These are phyloP conservation scores for Cephus runcator DNA, from an alignment of 2,888 invertebrate species.

Conservation along the genomic window DNA sequence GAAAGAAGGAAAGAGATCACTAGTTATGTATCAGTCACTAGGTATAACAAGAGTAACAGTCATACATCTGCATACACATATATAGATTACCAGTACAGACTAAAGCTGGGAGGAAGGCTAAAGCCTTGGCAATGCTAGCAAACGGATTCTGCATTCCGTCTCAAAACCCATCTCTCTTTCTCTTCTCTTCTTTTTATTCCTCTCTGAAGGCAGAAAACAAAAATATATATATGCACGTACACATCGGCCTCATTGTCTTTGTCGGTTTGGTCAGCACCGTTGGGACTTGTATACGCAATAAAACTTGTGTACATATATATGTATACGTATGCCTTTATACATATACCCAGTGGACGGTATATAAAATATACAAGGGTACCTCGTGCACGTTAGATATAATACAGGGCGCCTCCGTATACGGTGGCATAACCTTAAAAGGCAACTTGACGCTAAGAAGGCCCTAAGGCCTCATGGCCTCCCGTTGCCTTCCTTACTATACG, in stretches of 20 bases:
- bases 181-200: neutral
- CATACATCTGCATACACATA: too few species aligned
- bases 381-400: constrained; percentile 16
- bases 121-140: constrained; percentile 37
- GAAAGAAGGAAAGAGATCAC: too few species aligned
- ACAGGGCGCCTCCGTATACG: constrained; percentile 39
- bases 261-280: neutral
- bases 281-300: neutral
- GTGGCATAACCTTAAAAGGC: constrained; percentile 50
- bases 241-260: constrained; percentile 8
- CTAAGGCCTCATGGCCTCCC: constrained; percentile 20
- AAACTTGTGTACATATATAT: neutral
- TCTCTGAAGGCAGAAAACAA: neutral
- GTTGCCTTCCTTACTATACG: too few species aligned
- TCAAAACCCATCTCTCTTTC: constrained; percentile 7
- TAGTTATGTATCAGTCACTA: neutral
- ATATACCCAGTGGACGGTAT: constrained; percentile 15
- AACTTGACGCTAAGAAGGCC: constrained; percentile 41
- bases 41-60: neutral
- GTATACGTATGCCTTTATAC: constrained; percentile 1
- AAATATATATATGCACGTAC: neutral
- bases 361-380: constrained; percentile 16
- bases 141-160: constrained; percentile 26
- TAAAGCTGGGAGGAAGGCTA: neutral
- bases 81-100: neutral